Conservation (phyloP, 2,888 invertebrate genomes). For the Abscondita cerata region DNA sequence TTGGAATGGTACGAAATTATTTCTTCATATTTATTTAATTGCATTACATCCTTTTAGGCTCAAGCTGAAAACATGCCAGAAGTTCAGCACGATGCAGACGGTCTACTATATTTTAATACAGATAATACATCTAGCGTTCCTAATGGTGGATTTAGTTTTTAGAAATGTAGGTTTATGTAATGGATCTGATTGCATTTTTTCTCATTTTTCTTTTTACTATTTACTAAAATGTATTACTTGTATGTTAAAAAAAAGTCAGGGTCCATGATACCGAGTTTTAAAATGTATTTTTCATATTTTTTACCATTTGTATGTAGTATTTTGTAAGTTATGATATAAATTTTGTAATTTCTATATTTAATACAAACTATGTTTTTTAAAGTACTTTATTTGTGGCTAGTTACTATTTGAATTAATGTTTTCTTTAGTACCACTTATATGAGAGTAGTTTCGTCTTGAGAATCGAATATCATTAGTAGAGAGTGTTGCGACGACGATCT, state of each 20-base stretch:
- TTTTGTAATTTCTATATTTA: too few relatives aligned
- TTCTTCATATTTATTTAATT: too few relatives aligned
- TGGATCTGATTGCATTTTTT: background rate
- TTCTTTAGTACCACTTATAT: constrained; percentile 67
- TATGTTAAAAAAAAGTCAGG: too few relatives aligned
- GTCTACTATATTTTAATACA: constrained; percentile 51
- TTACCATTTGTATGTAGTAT: too few relatives aligned
- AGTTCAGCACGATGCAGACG: constrained; percentile 46
- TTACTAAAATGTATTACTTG: too few relatives aligned
- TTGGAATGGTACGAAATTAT: constrained; percentile 55
- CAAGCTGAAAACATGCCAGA: constrained; percentile 44
- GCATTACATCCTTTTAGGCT: too few relatives aligned
- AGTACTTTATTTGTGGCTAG: too few relatives aligned
- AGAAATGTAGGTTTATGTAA: constrained; percentile 24
- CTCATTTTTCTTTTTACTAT: background rate
- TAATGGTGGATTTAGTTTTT: constrained; percentile 53
- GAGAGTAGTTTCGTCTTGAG: constrained; percentile 86
- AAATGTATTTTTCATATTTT: too few relatives aligned
- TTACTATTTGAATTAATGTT: too few relatives aligned
- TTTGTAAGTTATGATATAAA: too few relatives aligned
- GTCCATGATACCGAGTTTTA: too few relatives aligned
- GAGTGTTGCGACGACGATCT: constrained; percentile 79
- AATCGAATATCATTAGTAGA: constrained; percentile 76
- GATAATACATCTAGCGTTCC: constrained; percentile 45
- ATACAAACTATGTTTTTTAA: too few relatives aligned